Evolutionary conservation across 2,113 vertebrate species (phyloP).

Genomic region (Seriola aureovittata): DNA sequence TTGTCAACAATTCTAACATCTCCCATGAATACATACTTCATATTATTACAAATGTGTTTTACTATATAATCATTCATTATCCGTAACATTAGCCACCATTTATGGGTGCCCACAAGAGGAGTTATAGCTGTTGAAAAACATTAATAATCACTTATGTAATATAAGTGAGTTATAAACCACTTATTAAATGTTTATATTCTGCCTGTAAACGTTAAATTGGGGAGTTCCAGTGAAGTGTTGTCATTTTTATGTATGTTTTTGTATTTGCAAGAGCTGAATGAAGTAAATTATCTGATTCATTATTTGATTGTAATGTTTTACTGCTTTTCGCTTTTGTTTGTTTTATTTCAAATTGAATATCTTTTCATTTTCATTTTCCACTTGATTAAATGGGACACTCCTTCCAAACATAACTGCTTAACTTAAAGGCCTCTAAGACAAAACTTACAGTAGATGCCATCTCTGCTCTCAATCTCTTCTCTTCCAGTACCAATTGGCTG

Average conservation of each 20-base stretch:
- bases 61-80: no score
- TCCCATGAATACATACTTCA: background rate
- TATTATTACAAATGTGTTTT: no score
- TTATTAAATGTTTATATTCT: background rate
- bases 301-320: background rate
- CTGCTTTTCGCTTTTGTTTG: no score
- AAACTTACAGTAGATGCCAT: background rate
- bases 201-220: background rate
- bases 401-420: conserved; percentile 15
- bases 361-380: background rate
- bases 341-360: no score
- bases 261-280: no score
- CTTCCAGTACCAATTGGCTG: conserved; percentile 2
- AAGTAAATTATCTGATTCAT: no score
- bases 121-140: background rate
- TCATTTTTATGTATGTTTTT: no score
- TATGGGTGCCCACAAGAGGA: background rate
- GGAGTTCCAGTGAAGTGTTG: no score
- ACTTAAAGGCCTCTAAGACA: conserved; percentile 1
- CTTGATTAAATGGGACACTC: conserved; percentile 28
- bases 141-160: background rate
- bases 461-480: background rate
- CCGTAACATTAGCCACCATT: background rate
- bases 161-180: background rate
- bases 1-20: no score